Evolutionary conservation across 2,797 vertebrate genomes (phyloP), one percentile per base, ranked within the genome.

Genomic region (Poliocrania exsul): DNA sequence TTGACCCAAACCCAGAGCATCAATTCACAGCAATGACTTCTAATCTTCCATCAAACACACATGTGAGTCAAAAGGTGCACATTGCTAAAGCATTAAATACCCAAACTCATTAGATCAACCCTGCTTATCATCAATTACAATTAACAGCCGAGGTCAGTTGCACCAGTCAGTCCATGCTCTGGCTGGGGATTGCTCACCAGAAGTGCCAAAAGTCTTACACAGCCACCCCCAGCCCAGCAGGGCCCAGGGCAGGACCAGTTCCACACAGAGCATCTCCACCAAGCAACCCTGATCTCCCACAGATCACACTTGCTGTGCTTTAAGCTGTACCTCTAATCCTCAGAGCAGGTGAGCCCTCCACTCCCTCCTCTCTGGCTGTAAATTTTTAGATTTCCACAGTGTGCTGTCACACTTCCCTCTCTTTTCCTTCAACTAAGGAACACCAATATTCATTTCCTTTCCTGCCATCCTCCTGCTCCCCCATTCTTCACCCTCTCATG

Each of bases 241-340:
- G 35, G 21, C 29, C 46, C 40, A 2, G 3, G 56, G 75, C 6
- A 51, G 65, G 65, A 20, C 2, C 56, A 35, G 35, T 0, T 21
- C n/a, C 69, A 66, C 72, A 17, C 2, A 1, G 23, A 17, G 42
- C 21, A 35, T 5, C 81, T 61, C 51, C 74, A 44, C 1, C 1
- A 4, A 56, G 44, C 37, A 29, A 1, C 40, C 61, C 81, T 0
- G 1, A 14, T 1, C 20, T 5, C 23, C 65, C 5, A 0, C 0
- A 1, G 16, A 15, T 10, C 42, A 21, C 38, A 38, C 35, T 53
- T 3, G 0, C 0, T 3, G 54, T 13, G 49, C 33, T 46, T 11
- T 28, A 9, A 28, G 46, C 16, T 2, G 1, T 16, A 19, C 15
- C 44, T 53, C 57, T 25, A 37, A 25, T 3, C 19, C 38, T 37